These are phyloP conservation scores for Platysternon megacephalum DNA, from an alignment of 2,113 vertebrate genomes.

Conservation along the genomic window DNA sequence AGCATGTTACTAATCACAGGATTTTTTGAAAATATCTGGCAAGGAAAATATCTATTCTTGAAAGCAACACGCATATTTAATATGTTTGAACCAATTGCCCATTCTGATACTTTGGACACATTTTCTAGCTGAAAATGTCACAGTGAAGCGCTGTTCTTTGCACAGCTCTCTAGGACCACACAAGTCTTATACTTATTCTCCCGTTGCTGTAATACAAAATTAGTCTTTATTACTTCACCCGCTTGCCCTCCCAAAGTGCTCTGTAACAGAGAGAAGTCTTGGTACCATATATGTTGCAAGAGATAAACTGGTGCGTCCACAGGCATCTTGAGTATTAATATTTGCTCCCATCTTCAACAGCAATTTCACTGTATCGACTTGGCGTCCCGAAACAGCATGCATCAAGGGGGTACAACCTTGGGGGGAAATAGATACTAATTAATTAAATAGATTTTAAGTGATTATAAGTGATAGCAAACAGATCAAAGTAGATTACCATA, in stretches of 20 bases:
- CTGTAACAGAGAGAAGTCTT: neutral
- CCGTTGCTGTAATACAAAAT: neutral
- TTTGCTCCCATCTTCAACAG: slow-evolving; percentile 93
- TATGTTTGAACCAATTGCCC: neutral
- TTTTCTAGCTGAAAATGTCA: slow-evolving; percentile 3
- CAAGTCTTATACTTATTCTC: neutral
- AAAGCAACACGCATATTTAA: neutral
- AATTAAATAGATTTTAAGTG: neutral
- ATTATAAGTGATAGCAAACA: no score
- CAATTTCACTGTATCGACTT: slow-evolving; percentile 91
- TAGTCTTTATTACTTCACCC: neutral
- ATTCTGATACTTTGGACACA: slow-evolving; percentile 16
- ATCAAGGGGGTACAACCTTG: slow-evolving; percentile 87
- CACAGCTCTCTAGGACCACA: neutral
- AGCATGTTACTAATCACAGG: slow-evolving; percentile 1
- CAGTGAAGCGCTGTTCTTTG: slow-evolving; percentile 19
- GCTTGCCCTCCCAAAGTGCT: neutral
- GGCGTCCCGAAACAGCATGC: slow-evolving; percentile 90
- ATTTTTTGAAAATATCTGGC: neutral
- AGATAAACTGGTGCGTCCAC: slow-evolving; percentile 88
- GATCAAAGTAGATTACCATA: no score
- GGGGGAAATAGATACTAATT: slow-evolving; percentile 45
- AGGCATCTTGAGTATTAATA: slow-evolving; percentile 89
- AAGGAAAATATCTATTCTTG: slow-evolving; percentile 51
- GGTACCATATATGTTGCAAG: slow-evolving; percentile 90